phyloP scores from a whole-genome alignment of 2,113 vertebrate species.

The Nymphicus hollandicus region DNA sequence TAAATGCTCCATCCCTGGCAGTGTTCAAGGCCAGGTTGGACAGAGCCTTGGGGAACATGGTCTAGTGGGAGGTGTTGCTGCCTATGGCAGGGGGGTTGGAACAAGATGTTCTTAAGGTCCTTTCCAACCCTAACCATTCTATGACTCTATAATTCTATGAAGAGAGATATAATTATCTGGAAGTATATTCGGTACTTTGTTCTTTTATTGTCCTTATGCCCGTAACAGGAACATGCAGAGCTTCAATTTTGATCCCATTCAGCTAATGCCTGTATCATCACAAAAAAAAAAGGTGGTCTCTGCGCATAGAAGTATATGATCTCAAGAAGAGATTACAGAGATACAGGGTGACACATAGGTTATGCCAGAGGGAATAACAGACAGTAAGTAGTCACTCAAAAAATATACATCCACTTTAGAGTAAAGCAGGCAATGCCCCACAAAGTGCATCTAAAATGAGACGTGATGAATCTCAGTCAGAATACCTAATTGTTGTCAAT shows the following conservation, averaged over 20 bases:
- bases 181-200: background rate
- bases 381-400: background rate
- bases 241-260: constrained; percentile 15
- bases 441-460: background rate
- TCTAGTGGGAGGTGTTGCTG: rapidly evolving
- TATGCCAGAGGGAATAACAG: background rate
- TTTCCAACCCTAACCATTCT: background rate
- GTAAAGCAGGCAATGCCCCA: rapidly evolving
- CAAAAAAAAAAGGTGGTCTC: constrained; percentile 12
- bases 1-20: background rate
- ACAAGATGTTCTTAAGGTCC: background rate
- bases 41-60: background rate
- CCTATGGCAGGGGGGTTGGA: background rate
- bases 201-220: constrained; percentile 25
- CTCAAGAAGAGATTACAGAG: background rate
- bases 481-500: background rate
- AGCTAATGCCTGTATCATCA: background rate
- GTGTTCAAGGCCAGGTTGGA: background rate
- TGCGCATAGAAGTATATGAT: background rate
- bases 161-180: constrained; percentile 2
- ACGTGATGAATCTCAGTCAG: background rate
- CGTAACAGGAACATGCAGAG: background rate
- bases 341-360: background rate
- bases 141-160: background rate
- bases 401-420: background rate